phyloP scores from a whole-genome alignment of 2,797 vertebrate species.

The Anas capensis region DNA sequence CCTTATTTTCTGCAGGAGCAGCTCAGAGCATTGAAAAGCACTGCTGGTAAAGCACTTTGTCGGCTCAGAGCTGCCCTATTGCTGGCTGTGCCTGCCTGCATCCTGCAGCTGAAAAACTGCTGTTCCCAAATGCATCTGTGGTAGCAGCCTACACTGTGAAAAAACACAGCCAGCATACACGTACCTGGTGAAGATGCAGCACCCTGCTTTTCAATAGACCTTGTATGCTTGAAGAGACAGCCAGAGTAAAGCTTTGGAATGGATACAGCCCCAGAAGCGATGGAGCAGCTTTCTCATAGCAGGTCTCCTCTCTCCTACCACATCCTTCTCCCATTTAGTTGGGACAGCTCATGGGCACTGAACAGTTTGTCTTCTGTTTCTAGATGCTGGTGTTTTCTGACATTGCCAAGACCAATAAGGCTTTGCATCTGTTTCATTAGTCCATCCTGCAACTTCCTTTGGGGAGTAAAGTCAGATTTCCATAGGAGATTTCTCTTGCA shows the following conservation, averaged over 20 bases:
- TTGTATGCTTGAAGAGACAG: background rate
- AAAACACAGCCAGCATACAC: fast-evolving
- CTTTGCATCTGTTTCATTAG: background rate
- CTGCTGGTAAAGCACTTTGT: background rate
- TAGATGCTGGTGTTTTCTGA: background rate
- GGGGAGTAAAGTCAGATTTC: background rate
- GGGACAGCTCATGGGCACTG: background rate
- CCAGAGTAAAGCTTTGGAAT: background rate
- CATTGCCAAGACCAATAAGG: background rate
- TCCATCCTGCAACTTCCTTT: background rate
- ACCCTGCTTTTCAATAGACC: background rate
- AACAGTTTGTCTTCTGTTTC: background rate
- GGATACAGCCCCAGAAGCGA: background rate
- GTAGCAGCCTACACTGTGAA: fast-evolving
- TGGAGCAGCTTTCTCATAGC: fast-evolving
- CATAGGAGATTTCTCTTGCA: background rate
- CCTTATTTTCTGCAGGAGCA: background rate
- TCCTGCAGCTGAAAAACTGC: background rate
- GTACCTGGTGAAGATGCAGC: fast-evolving
- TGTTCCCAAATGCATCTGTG: fast-evolving
- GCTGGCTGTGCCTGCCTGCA: fast-evolving
- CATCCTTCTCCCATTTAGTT: background rate
- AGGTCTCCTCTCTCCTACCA: background rate
- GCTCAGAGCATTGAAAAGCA: background rate
- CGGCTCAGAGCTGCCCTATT: background rate